phyloP scores from a whole-genome alignment of 2,113 vertebrate species.

The Hippocampus guttulatus region DNA sequence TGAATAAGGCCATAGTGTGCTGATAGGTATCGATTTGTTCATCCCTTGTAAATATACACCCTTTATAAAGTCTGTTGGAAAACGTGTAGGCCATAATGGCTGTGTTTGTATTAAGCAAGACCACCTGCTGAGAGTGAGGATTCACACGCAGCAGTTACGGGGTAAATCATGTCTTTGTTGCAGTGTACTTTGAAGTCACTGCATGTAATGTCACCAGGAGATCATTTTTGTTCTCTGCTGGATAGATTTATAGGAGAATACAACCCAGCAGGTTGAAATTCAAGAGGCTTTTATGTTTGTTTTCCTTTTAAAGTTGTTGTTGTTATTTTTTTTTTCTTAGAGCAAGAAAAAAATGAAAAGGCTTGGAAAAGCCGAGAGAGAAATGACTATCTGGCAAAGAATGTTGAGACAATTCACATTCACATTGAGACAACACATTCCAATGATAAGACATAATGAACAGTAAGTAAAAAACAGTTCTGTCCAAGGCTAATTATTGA shows the following conservation, averaged over 20 bases:
- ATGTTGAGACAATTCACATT: no score
- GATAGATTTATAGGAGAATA: not conserved
- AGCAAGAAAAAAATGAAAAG: not conserved
- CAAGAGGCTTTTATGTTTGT: not conserved
- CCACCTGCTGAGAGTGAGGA: not conserved
- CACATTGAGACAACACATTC: no score
- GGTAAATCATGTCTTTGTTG: not conserved
- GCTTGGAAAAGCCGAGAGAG: not conserved
- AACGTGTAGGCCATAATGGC: not conserved
- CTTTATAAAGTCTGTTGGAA: not conserved
- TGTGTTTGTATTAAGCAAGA: not conserved
- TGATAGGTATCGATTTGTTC: not conserved
- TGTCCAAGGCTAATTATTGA: no score
- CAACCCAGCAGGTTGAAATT: not conserved
- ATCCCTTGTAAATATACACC: no score
- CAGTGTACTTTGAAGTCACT: constrained; percentile 3
- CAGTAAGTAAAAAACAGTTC: not conserved
- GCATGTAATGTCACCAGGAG: not conserved
- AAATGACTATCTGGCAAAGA: not conserved
- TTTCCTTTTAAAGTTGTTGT: not conserved
- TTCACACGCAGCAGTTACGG: not conserved
- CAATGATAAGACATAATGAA: not conserved
- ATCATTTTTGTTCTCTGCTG: constrained; percentile 1
- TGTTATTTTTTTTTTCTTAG: not conserved
- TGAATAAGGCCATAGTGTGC: no score